Base-by-base conservation (phyloP, 2,888 invertebrate species). In the Abrostola triplasia region DNA sequence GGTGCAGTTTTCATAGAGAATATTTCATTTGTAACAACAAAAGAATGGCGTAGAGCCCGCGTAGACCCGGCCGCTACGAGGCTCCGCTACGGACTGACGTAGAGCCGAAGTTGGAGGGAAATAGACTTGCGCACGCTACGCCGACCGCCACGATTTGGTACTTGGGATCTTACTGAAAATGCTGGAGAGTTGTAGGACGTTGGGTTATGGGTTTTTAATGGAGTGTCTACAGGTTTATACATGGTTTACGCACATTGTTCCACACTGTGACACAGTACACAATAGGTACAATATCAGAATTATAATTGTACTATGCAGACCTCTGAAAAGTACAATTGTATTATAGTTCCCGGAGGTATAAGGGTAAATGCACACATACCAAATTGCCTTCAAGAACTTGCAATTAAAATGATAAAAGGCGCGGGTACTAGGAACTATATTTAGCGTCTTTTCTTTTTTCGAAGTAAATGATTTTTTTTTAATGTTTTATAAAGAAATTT, bases 31-130 rank as follows among this genome's bases (percentile, higher is more conserved):
- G 82, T 70, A 75, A 81, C 84, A 80, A 84, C 82, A 81, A 78
- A 63, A 10, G 38, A n/a, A 24, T 48, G 47, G 49, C 59, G 67
- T 73, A 70, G 69, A 57, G 13, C 52, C 78, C 44, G 80, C 86
- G 86, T 84, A 86, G 84, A 80, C 70, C 68, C 87, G 78, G 63
- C 59, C 69, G 81, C 85, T 84, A 82, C 87, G 84, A 69, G 66
- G 52, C 55, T 11, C 79, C 70, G 86, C 84, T 87, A 87, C 87
- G 86, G 76, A 92, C 92, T 92, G 90, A 88, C 91, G 91, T 92
- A 90, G 87, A 66, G 36, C 47, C 58, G 60, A 50, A 71, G 77
- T 80, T 80, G 83, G 83, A 81, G 83, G 82, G 83, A 82, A 81
- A 70, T 76, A 76, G 81, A 77, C 84, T 85, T 88, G 90, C 90